Base-by-base conservation (phyloP, 2,888 invertebrate genomes). In the Drosophila siamana region DNA sequence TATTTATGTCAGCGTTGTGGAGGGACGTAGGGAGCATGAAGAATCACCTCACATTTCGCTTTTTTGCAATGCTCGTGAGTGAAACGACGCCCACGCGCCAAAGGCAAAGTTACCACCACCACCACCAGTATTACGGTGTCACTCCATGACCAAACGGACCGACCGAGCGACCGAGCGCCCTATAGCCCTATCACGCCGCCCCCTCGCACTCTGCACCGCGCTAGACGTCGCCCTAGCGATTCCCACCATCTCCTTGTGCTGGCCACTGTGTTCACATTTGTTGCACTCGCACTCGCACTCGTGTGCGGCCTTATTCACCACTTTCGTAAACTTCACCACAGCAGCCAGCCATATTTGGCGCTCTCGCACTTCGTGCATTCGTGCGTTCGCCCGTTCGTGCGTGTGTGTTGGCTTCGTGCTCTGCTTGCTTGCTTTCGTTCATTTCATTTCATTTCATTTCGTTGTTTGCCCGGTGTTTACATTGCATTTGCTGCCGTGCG, bases 1-100 rank as follows among this genome's bases (percentile, higher is more conserved):
- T 77, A 83, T 86, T 69, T 81, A 71, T 81, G 87, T 74, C 84
- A 82, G 81, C 80, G 65, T 84, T 86, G 78, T 11, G 64, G 68
- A 61, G 59, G 66, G 69, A 66, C 19, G 52, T 15, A 33, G 1
- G 48, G 11, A 11, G 36, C 8, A 11, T 30, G 77, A 48, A 64
- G 60, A 66, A 77, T 74, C 77, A 78, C 78, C 74, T 74, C 64
- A 71, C 84, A 59, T 80, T 80, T 74, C 40, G 46, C 40, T 33
- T 28, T 52, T 54, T 40, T 33, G 46, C 47, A 47, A 7, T 40
- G 15, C 11, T 38, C 15, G 38, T 24, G 55, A 36, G 57, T 33
- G 33, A 33, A 66, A 57, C 30, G 48, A 54, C 76, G 57, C 72
- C 78, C 84, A 86, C 86, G 78, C 80, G 61, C 63, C 66, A 59